Conservation (phyloP, 23 tunicate species). For the Styela plicata region DNA sequence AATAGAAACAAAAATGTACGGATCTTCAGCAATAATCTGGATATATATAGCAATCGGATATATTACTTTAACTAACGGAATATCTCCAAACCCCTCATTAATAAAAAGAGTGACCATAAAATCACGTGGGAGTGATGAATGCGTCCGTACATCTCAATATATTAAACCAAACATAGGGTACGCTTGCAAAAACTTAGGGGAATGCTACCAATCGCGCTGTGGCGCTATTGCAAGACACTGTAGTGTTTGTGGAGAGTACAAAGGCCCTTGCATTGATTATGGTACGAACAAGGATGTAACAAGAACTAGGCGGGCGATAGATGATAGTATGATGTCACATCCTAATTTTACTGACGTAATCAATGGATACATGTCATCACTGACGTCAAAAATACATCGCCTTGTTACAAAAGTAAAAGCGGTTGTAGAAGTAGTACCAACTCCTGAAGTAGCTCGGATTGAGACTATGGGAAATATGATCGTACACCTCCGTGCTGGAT, state of each 20-base stretch:
- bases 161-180: conserved; percentile 19
- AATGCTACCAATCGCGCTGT: conserved; percentile 58
- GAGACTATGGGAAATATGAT: conserved; percentile 18
- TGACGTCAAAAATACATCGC: background rate
- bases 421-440: background rate
- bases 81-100: background rate
- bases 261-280: conserved; percentile 17
- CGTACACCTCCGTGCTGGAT: conserved; percentile 27
- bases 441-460: conserved; percentile 1
- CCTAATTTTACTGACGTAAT: background rate
- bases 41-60: background rate
- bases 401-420: background rate
- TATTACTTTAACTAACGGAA: background rate
- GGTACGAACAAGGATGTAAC: background rate
- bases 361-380: background rate
- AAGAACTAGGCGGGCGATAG: background rate
- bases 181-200: conserved; percentile 48
- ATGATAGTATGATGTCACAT: background rate
- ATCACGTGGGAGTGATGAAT: conserved; percentile 26
- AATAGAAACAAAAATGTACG: background rate
- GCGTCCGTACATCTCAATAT: conserved; percentile 48
- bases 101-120: background rate
- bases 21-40: background rate
- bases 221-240: conserved; percentile 36
- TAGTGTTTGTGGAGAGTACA: conserved; percentile 20